Base-by-base conservation (phyloP, 1,140 invertebrate genomes). In the Chrysomallon squamiferum region DNA sequence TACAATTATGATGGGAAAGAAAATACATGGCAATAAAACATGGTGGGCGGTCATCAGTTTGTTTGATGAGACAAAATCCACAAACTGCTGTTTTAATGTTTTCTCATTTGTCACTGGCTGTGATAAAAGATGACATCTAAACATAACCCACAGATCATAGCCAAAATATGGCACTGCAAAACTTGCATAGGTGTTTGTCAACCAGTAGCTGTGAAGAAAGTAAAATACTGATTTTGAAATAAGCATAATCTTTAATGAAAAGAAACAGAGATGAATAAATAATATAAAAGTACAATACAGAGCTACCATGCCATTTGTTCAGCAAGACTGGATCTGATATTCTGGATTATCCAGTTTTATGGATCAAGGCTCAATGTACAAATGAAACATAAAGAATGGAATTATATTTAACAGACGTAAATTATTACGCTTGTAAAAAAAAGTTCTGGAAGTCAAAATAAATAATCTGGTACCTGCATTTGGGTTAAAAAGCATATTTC, bases 101-200 rank as follows among this genome's bases (percentile, higher is more conserved):
- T 78, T 33, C 29, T 72, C 33, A 71, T 80, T 58, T 13, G 66
- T 5, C 22, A 69, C 50, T 56, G 62, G 52, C 32, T 72, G 52
- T 5, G 62, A 52, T 41, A 76, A 69, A 13, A 64, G 59, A 59
- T 80, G 77, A 22, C 72, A 73, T 7, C 71, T 73, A 66, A 80
- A 84, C 79, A 84, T 84, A 27, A 77, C 91, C 90, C 90, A 91
- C 56, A 90, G 89, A 79, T 92, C 91, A 74, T 92, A 92, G 79
- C 91, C 88, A 77, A 93, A 93, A 80, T 93, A 93, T 1, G 91
- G 90, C 33, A 91, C 88, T 4, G 90, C 91, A 80, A 93, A 92
- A 89, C 89, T 91, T 0, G 90, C 90, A 82, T 92, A 93, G 0
- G 89, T 88, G 77, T 92, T 90, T 22, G 90, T 90, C 68, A 92